Percentiles rank a stretch among this genome's conserved stretches.
Conservation (phyloP, 2,113 vertebrate species). For the Scophthalmus maximus region DNA sequence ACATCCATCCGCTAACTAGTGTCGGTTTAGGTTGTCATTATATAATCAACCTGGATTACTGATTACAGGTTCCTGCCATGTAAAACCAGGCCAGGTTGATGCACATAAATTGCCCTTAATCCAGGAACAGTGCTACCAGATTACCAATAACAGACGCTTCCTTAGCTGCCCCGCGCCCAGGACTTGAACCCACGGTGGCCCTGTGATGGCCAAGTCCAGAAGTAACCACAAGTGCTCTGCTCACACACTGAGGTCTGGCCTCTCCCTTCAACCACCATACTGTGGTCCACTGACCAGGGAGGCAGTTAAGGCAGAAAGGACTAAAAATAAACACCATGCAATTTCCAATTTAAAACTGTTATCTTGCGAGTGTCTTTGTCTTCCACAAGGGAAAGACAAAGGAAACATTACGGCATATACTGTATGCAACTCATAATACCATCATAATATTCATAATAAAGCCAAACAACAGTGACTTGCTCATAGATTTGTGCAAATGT, state of each 20-base stretch:
- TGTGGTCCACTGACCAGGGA: constrained; percentile 76
- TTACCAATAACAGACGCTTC: constrained; percentile 56
- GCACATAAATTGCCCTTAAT: constrained; percentile 59
- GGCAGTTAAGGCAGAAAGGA: constrained; percentile 66
- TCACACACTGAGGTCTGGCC: constrained; percentile 79
- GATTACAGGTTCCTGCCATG: constrained; percentile 18
- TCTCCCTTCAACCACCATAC: constrained; percentile 78
- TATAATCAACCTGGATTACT: constrained; percentile 48
- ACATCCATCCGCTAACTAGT: constrained; percentile 1
- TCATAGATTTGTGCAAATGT: constrained; percentile 1
- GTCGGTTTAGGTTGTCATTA: constrained; percentile 35
- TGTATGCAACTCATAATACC: background rate
- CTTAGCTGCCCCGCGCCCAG: constrained; percentile 57
- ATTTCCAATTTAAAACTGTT: constrained; percentile 73
- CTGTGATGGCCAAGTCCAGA: constrained; percentile 68
- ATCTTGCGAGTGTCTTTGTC: constrained; percentile 64
- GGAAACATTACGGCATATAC: constrained; percentile 37
- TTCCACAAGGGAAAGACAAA: constrained; percentile 30
- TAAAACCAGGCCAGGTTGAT: constrained; percentile 20
- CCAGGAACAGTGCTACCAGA: constrained; percentile 56
- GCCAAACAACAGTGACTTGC: background rate
- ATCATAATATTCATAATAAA: no score
- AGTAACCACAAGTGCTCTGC: constrained; percentile 67
- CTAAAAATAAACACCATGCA: constrained; percentile 80
- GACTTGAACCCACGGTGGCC: constrained; percentile 73